Percentiles rank a stretch among this genome's conserved stretches.
Conservation (phyloP, 2,797 vertebrate genomes). For the Amniataba percoides region DNA sequence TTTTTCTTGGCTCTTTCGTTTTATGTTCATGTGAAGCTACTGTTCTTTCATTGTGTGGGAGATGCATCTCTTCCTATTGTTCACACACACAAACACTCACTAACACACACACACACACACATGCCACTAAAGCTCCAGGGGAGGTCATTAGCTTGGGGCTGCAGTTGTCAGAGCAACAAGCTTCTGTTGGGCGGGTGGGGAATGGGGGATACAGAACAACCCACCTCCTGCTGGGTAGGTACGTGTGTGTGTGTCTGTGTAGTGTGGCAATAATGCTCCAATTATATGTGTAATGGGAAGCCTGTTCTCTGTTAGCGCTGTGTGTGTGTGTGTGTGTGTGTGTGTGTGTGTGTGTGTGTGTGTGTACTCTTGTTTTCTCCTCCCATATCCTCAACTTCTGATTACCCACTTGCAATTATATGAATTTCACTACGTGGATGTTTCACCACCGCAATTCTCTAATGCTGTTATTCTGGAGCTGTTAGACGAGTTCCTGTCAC, state of each 20-base stretch:
- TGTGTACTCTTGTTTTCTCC: slow-evolving; percentile 28
- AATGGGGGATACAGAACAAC: slow-evolving; percentile 74
- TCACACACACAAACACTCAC: slow-evolving; percentile 41
- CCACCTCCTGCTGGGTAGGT: slow-evolving; percentile 74
- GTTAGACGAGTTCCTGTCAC: background rate
- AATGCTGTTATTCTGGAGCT: slow-evolving; percentile 4
- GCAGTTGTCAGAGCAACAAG: slow-evolving; percentile 85
- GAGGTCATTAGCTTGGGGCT: slow-evolving; percentile 85
- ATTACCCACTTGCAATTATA: slow-evolving; percentile 29
- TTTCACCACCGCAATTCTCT: slow-evolving; percentile 11
- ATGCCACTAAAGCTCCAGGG: slow-evolving; percentile 75
- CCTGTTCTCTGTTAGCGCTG: slow-evolving; percentile 54
- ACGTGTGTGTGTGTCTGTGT: slow-evolving; percentile 31
- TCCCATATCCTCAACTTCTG: slow-evolving; percentile 45
- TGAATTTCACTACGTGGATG: slow-evolving; percentile 16
- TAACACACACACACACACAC: slow-evolving; percentile 41
- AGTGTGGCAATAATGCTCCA: slow-evolving; percentile 69
- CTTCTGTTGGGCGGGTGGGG: slow-evolving; percentile 72
- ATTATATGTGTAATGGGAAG: slow-evolving; percentile 76
- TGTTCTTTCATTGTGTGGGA: slow-evolving; percentile 89
- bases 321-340: slow-evolving; percentile 35
- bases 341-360: slow-evolving; percentile 33
- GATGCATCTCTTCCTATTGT: slow-evolving; percentile 83
- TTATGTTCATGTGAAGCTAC: slow-evolving; percentile 72
- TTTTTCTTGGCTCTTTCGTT: slow-evolving; percentile 63